phyloP scores from a whole-genome alignment of 2,888 invertebrate genomes.

The Chrysolina americana region DNA sequence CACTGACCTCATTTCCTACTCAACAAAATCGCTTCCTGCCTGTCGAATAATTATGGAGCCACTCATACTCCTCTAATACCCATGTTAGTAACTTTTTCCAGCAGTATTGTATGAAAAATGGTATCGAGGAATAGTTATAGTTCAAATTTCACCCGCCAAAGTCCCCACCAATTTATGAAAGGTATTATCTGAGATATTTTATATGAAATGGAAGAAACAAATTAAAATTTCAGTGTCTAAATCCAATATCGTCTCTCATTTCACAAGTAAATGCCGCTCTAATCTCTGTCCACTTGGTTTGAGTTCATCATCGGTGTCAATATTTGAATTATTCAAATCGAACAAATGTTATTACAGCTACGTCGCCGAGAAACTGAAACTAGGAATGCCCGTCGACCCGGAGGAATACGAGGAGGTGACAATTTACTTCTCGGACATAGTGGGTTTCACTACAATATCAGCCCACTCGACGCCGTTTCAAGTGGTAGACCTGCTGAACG shows the following conservation, averaged over 20 bases:
- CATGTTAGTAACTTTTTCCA: background rate
- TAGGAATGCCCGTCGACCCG: slow-evolving; percentile 92
- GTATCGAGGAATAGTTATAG: no score
- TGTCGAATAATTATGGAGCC: background rate
- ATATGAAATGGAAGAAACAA: no score
- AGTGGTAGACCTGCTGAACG: slow-evolving; percentile 90
- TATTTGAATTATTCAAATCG: background rate
- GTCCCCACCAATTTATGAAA: no score
- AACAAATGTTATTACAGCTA: slow-evolving; percentile 73
- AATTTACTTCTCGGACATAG: slow-evolving; percentile 95
- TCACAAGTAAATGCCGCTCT: no score
- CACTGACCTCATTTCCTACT: background rate
- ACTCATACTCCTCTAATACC: background rate
- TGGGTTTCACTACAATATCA: slow-evolving; percentile 93
- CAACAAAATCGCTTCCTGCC: background rate
- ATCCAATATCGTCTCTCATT: no score
- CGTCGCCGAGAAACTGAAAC: slow-evolving; percentile 92
- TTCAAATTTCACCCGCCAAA: no score
- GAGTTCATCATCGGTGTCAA: no score
- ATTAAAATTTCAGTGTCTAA: no score
- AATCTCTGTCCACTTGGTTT: no score
- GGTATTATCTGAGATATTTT: no score
- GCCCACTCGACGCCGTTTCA: slow-evolving; percentile 93
- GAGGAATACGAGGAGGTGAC: slow-evolving; percentile 94
- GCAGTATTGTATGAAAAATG: background rate